Evolutionary conservation across 2,888 invertebrate species (phyloP), one percentile per base, ranked within the genome.

Genomic region (Ormyrus labotus): DNA sequence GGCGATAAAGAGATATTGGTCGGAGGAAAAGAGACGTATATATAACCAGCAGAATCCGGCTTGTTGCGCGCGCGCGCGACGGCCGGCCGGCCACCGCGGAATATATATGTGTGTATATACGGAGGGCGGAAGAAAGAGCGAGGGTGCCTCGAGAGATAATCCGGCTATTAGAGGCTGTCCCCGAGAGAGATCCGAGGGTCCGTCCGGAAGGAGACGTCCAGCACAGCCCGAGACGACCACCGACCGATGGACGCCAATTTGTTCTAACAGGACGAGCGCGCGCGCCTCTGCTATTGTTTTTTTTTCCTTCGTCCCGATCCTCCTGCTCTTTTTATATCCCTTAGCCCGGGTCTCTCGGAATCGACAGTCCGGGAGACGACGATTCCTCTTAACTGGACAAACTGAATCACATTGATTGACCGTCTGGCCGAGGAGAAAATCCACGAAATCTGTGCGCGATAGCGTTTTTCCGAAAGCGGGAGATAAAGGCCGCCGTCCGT

Each of bases 91-190:
- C 34, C 34, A 34, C 34, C 34, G 34, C 34, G 45, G 50, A 51
- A 79, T 79, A 19, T 47, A 68, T 5, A 10, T 8, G 11, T 73
- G 81, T 34, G 3, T 34, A 34, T 34, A 34, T 0, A 34, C 0
- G 34, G 83, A 83, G 84, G 85, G 85, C 85, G 85, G 87, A 85
- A 85, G 84, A 86, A 84, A 81, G 81, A 82, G 83, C 86, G 85
- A 85, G 72, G 72, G 78, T 67, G 71, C 60, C 67, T 48, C 67
- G 85, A 10, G 9, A 87, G 89, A 90, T 90, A 90, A 90, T 90
- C 90, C 87, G 87, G 88, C 90, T 89, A 90, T 90, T 90, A 90
- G 90, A 89, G 88, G 87, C 34, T 88, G 90, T 89, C 88, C 89
- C 90, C 87, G 84, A 78, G 88, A 87, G 90, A 88, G 89, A 89